Evolutionary conservation across 2,113 vertebrate species (phyloP).

Genomic region (Oostethus manadensis): DNA sequence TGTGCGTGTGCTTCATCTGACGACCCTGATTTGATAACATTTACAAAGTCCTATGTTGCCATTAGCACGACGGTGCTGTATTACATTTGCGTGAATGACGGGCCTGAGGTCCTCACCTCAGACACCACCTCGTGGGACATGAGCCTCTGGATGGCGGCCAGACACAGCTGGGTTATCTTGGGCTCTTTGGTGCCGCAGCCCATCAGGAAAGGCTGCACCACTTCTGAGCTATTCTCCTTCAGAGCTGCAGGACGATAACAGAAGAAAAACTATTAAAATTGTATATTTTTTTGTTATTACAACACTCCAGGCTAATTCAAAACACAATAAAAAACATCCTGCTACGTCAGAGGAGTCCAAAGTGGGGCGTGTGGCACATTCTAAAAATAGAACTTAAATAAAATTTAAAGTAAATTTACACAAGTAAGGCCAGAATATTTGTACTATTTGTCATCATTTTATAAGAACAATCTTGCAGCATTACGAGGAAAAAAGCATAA

Average conservation of each 20-base stretch:
- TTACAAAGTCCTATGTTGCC: neutral
- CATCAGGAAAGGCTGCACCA: constrained; percentile 98
- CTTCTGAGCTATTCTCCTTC: constrained; percentile 97
- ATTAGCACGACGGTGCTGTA: neutral
- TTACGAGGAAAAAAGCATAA: too few species aligned
- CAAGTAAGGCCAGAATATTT: too few species aligned
- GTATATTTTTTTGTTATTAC: too few species aligned
- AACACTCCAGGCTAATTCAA: too few species aligned
- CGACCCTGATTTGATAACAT: neutral
- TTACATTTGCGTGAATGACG: neutral
- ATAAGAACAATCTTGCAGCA: too few species aligned
- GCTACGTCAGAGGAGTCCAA: too few species aligned
- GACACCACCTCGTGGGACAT: constrained; percentile 99
- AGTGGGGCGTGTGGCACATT: too few species aligned
- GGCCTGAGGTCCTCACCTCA: constrained; percentile 76
- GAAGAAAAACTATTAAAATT: neutral
- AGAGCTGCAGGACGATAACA: constrained; percentile 69
- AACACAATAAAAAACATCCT: too few species aligned
- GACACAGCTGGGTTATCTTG: constrained; percentile 95
- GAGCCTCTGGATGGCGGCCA: constrained; percentile 95
- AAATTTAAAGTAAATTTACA: too few species aligned
- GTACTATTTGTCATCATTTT: too few species aligned
- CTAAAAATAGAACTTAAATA: too few species aligned
- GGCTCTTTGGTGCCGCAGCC: constrained; percentile 98
- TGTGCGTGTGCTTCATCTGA: neutral